phyloP scores from a whole-genome alignment of 2,888 invertebrate species.

The Reticulitermes lucifugus region DNA sequence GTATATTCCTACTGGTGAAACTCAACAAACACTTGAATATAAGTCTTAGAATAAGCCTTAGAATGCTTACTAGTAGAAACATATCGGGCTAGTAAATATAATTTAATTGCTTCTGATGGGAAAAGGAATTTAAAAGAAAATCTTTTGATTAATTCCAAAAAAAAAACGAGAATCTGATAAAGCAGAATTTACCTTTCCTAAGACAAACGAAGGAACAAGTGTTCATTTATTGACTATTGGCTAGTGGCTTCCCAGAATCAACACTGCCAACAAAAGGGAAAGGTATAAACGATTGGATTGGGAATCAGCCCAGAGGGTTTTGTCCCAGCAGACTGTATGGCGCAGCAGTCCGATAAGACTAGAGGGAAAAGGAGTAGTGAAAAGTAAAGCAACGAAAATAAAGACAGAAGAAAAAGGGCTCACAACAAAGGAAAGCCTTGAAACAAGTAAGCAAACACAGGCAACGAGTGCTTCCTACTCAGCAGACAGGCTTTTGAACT shows the following conservation, averaged over 20 bases:
- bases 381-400: constrained; percentile 12
- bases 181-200: neutral
- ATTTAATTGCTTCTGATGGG: too few relatives aligned
- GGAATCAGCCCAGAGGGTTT: neutral
- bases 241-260: neutral
- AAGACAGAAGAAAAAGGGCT: neutral
- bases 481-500: neutral
- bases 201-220: neutral
- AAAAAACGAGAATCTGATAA: neutral
- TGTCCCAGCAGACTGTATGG: neutral
- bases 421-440: neutral
- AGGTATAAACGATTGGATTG: neutral
- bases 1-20: too few relatives aligned
- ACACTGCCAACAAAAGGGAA: neutral
- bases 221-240: neutral
- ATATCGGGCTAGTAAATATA: too few relatives aligned
- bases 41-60: too few relatives aligned
- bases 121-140: too few relatives aligned
- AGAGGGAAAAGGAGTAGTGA: neutral
- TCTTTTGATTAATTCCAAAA: too few relatives aligned
- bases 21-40: too few relatives aligned
- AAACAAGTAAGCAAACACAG: constrained; percentile 18
- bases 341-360: neutral
- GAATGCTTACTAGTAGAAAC: too few relatives aligned
- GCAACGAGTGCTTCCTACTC: neutral